Conservation (phyloP, 2,888 invertebrate genomes). For the Sphaeridia pumilis region DNA sequence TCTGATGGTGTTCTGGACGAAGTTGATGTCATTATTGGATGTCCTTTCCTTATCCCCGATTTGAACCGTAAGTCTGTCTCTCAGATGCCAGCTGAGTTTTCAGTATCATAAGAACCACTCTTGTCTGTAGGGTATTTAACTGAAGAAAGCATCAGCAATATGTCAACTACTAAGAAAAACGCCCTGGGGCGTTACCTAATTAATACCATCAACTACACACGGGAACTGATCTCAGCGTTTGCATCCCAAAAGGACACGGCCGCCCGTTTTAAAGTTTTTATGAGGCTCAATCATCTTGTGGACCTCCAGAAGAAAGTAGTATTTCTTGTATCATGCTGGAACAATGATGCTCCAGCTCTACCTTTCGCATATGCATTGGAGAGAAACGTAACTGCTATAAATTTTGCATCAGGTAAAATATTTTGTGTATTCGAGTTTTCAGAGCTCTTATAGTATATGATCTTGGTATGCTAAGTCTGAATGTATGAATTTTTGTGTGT, state of each 20-base stretch:
- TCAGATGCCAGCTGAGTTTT: background rate
- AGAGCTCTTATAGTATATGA: background rate
- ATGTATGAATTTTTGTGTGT: background rate
- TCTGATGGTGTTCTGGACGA: slow-evolving; percentile 8
- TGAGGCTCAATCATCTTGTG: slow-evolving; percentile 4
- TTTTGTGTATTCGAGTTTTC: no score
- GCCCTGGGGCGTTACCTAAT: slow-evolving; percentile 8
- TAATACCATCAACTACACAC: slow-evolving; percentile 6
- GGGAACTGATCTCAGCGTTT: slow-evolving; percentile 15
- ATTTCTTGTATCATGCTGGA: background rate
- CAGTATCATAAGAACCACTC: background rate
- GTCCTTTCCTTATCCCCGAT: slow-evolving; percentile 10
- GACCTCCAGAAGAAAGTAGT: slow-evolving; percentile 3
- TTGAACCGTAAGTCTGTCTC: slow-evolving; percentile 1
- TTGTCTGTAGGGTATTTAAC: slow-evolving; percentile 2
- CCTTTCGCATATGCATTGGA: slow-evolving; percentile 14
- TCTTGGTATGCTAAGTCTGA: background rate
- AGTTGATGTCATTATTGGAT: slow-evolving; percentile 14
- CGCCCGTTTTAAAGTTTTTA: slow-evolving; percentile 7
- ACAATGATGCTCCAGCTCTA: background rate
- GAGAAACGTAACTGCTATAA: background rate
- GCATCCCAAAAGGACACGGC: slow-evolving; percentile 1
- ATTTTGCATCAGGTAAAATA: background rate
- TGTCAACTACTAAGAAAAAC: slow-evolving; percentile 10
- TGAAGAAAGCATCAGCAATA: background rate